phyloP scores from a whole-genome alignment of 2,797 vertebrate species.

The Pipistrellus nathusii region DNA sequence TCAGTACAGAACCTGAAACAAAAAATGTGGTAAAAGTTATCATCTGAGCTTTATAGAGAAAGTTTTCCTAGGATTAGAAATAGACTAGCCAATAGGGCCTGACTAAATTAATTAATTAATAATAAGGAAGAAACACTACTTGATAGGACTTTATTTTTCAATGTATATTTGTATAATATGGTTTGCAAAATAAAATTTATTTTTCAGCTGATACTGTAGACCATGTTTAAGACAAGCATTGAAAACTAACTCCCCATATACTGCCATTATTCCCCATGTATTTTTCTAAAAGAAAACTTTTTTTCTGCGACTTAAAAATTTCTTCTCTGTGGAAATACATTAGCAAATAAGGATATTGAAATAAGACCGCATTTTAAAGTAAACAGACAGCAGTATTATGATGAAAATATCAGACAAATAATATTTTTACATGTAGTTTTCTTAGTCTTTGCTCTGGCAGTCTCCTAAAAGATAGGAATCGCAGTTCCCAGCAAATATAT shows the following conservation, averaged over 20 bases:
- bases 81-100: not conserved
- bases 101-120: not conserved
- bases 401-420: not conserved
- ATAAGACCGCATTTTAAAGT: conserved; percentile 34
- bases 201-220: conserved; percentile 53
- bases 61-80: conserved; percentile 55
- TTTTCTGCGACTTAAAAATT: conserved; percentile 3
- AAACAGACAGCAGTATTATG: conserved; percentile 2
- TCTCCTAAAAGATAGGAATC: not conserved
- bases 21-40: not conserved
- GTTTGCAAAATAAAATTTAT: conserved; percentile 50
- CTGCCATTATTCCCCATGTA: conserved; percentile 42
- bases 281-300: conserved; percentile 33
- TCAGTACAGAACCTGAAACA: conserved; percentile 31
- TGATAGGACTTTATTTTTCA: conserved; percentile 13
- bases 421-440: not conserved
- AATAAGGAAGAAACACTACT: not conserved
- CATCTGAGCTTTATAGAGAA: not conserved
- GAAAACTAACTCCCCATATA: conserved; percentile 43
- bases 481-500: not conserved
- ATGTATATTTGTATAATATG: not conserved
- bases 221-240: not conserved
- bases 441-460: not conserved
- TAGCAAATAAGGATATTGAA: conserved; percentile 51
- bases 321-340: conserved; percentile 39